A percentile compares a stretch with the other conserved stretches of the same genome.
Evolutionary conservation across 2,797 vertebrate genomes (phyloP).

Genomic region (Eidolon dupreanum): DNA sequence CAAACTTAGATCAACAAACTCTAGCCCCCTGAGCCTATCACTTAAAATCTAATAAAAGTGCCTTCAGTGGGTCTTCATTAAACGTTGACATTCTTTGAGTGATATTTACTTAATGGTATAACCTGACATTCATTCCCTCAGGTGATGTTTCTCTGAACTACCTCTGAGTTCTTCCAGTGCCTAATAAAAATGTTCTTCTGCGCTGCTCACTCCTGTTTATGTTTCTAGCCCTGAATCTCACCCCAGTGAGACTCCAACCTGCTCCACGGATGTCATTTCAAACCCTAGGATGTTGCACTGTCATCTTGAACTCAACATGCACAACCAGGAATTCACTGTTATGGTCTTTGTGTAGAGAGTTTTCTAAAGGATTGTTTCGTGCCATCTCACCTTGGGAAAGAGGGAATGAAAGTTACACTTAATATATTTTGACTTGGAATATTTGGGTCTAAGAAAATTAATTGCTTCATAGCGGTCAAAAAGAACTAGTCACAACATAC

Average conservation of each 20-base stretch:
- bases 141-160: conserved; percentile 14
- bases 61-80: conserved; percentile 49
- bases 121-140: not conserved
- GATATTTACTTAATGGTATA: conserved; percentile 45
- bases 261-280: not conserved
- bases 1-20: not conserved
- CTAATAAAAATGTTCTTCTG: conserved; percentile 19
- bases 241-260: not conserved
- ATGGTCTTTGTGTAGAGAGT: not conserved
- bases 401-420: not conserved
- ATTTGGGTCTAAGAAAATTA: not conserved
- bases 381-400: not conserved
- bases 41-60: conserved; percentile 52
- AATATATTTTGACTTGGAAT: not conserved
- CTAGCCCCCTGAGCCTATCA: not conserved
- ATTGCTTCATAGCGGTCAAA: not conserved
- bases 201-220: not conserved
- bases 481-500: not conserved
- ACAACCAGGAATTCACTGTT: not conserved
- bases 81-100: conserved; percentile 6
- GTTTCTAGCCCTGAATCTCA: not conserved
- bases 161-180: not conserved
- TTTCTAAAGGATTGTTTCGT: not conserved
- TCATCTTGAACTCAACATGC: not conserved
- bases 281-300: not conserved